These are phyloP conservation scores for Phyto melanocephala DNA, from an alignment of 2,888 invertebrate genomes.

Conservation along the genomic window DNA sequence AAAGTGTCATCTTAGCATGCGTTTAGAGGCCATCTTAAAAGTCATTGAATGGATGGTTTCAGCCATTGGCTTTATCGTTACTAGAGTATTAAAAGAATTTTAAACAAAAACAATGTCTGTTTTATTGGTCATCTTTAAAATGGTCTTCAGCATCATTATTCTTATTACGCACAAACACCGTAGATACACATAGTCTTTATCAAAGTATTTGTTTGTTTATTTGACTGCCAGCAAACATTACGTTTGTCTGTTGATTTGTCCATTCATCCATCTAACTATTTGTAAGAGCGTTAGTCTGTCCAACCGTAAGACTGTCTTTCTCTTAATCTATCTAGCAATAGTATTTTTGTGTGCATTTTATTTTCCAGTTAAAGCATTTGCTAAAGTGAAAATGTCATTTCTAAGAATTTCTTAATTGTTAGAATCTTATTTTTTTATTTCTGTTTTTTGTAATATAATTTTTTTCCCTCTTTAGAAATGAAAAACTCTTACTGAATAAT, in stretches of 20 bases:
- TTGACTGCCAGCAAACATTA: not conserved
- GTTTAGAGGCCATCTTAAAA: constrained; percentile 61
- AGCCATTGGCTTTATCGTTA: constrained; percentile 40
- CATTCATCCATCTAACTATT: constrained; percentile 20
- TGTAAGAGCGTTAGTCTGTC: not conserved
- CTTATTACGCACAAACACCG: not conserved
- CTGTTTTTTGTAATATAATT: constrained; percentile 12
- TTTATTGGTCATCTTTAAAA: constrained; percentile 49
- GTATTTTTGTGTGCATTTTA: constrained; percentile 1
- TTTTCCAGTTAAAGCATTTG: constrained; percentile 40
- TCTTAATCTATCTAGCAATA: not conserved
- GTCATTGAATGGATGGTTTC: constrained; percentile 44
- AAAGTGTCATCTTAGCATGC: constrained; percentile 67
- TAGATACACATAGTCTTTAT: not conserved
- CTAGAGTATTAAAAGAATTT: constrained; percentile 61
- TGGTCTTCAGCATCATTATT: constrained; percentile 34
- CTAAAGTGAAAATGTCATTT: constrained; percentile 68
- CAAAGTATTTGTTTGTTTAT: not conserved
- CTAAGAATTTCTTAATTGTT: constrained; percentile 68
- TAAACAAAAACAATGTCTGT: constrained; percentile 53
- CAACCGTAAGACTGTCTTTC: not conserved
- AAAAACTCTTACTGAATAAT: constrained; percentile 40
- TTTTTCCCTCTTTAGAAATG: constrained; percentile 17
- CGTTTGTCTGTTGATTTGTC: not conserved
- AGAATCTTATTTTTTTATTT: constrained; percentile 64